These are phyloP conservation scores for Lycophotia porphyrea DNA, from an alignment of 2,888 invertebrate species.

Conservation along the genomic window DNA sequence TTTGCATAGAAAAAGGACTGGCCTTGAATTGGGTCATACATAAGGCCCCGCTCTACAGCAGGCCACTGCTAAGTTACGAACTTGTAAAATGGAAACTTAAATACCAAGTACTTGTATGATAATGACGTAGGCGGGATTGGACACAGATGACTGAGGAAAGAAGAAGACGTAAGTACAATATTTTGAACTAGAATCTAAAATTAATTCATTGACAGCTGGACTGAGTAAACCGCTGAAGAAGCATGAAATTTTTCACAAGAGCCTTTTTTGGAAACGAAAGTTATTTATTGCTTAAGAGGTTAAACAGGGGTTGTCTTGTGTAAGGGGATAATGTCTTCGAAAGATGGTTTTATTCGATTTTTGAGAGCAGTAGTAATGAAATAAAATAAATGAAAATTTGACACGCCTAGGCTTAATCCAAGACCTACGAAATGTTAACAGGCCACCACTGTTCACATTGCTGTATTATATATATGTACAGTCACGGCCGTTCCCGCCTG, in stretches of 20 bases:
- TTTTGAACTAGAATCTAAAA: neutral
- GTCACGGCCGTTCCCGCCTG: no score
- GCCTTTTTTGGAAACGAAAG: neutral
- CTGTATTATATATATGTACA: neutral
- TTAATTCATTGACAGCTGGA: neutral
- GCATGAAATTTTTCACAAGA: neutral
- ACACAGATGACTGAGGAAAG: neutral
- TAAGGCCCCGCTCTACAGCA: neutral
- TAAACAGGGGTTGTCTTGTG: no score
- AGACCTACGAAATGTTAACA: neutral
- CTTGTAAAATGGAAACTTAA: neutral
- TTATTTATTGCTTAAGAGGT: neutral
- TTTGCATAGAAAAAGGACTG: neutral
- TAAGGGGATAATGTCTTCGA: no score
- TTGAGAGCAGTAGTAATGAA: no score
- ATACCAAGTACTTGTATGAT: no score
- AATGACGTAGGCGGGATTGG: neutral
- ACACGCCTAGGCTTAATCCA: no score
- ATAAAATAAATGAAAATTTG: no score
- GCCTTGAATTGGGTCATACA: neutral
- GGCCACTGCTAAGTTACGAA: no score
- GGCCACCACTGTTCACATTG: neutral
- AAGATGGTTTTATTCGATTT: no score
- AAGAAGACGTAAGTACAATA: neutral
- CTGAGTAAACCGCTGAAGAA: neutral